phyloP scores from a whole-genome alignment of 2,797 vertebrate genomes.

The Telmatherina bonti region DNA sequence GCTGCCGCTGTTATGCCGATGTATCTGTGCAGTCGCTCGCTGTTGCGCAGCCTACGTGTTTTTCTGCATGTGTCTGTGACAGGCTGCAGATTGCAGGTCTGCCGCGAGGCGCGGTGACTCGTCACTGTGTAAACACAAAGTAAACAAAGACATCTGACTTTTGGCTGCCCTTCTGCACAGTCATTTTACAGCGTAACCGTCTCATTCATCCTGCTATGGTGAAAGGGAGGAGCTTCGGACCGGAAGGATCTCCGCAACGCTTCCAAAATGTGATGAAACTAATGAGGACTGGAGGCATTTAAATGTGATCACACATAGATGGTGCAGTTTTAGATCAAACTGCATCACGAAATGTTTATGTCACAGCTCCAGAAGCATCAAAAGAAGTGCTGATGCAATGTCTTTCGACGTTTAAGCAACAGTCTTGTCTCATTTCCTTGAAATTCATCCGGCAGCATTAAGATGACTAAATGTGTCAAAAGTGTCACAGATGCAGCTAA shows the following conservation, averaged over 20 bases:
- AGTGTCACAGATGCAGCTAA: not conserved
- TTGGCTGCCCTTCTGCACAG: conserved; percentile 63
- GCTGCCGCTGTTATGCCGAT: conserved; percentile 24
- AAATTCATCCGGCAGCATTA: not conserved
- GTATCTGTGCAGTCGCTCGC: conserved; percentile 16
- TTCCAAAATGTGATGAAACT: conserved; percentile 1
- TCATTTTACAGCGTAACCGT: conserved; percentile 44
- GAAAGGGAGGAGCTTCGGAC: not conserved
- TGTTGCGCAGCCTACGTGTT: conserved; percentile 15
- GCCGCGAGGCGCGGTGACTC: conserved; percentile 41
- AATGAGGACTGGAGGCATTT: not conserved
- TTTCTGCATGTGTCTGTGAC: conserved; percentile 25
- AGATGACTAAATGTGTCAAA: not conserved
- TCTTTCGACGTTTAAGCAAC: not conserved
- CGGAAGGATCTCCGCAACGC: conserved; percentile 11
- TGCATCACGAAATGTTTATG: not conserved
- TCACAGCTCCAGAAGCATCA: not conserved
- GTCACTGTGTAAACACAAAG: conserved; percentile 64
- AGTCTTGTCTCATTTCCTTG: not conserved
- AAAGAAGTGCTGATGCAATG: not conserved
- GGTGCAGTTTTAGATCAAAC: not conserved
- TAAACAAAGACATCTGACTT: conserved; percentile 73
- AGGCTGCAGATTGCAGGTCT: conserved; percentile 61
- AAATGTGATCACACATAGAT: not conserved
- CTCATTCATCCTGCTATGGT: conserved; percentile 50